A percentile compares a stretch with the other conserved stretches of the same genome.
Conservation (phyloP, 1,140 invertebrate genomes). For the Tyrophagus putrescentiae region DNA sequence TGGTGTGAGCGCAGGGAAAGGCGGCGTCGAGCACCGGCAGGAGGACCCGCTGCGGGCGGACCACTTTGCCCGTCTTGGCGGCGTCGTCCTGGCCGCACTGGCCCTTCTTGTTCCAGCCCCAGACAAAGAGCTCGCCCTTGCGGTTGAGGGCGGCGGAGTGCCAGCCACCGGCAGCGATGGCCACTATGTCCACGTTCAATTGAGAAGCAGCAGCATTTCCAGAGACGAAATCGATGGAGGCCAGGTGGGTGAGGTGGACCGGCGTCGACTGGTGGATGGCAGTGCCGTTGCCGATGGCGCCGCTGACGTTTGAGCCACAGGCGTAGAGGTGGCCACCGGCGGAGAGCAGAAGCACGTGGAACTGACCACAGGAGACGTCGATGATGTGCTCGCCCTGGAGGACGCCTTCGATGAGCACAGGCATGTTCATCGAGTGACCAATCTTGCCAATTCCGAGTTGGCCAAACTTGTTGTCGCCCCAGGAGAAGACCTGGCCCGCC, state of each 20-base stretch:
- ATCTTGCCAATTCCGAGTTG: background rate
- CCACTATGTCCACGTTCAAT: background rate
- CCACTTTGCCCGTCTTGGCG: background rate
- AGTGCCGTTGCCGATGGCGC: constrained; percentile 4
- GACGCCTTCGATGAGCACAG: background rate
- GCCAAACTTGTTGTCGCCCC: constrained; percentile 11
- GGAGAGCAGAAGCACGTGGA: background rate
- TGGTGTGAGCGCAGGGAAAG: background rate
- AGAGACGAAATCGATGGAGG: background rate
- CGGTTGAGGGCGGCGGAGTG: constrained; percentile 1
- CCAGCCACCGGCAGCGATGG: constrained; percentile 4
- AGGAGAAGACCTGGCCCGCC: background rate
- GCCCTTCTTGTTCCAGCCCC: constrained; percentile 6
- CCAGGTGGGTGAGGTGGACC: background rate
- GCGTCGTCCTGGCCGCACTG: constrained; percentile 1
- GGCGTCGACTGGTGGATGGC: constrained; percentile 1
- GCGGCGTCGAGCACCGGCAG: background rate
- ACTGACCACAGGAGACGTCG: background rate
- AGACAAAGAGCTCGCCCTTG: background rate
- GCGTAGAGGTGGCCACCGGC: background rate
- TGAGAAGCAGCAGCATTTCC: background rate
- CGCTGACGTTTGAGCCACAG: background rate
- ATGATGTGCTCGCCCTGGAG: background rate
- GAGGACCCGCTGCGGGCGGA: background rate
- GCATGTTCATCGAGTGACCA: background rate